phyloP scores from a whole-genome alignment of 2,113 vertebrate species.

The Drymodes brunneopygia region DNA sequence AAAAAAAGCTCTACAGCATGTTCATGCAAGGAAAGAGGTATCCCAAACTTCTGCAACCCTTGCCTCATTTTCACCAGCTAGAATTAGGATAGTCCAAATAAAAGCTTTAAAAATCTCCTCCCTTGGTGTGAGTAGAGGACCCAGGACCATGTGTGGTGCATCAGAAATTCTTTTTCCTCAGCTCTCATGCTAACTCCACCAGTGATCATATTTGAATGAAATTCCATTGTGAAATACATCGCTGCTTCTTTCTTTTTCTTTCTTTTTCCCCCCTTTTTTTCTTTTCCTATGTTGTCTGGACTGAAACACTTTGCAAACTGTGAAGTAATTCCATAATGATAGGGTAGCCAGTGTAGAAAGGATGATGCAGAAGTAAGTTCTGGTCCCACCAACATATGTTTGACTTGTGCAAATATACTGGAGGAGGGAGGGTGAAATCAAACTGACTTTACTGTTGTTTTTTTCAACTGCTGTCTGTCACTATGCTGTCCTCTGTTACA shows the following conservation, averaged over 20 bases:
- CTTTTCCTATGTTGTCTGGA: neutral
- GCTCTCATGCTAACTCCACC: neutral
- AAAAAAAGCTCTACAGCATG: neutral
- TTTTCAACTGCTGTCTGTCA: neutral
- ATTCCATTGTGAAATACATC: neutral
- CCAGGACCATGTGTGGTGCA: neutral
- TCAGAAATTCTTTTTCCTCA: neutral
- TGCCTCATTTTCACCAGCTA: neutral
- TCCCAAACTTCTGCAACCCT: neutral
- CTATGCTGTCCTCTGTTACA: neutral
- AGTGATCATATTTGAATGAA: neutral
- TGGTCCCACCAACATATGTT: neutral
- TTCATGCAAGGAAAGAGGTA: neutral
- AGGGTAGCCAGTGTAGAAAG: neutral
- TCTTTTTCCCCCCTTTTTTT: rapidly evolving
- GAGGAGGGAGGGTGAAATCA: neutral
- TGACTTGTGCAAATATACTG: neutral
- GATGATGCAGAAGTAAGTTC: neutral
- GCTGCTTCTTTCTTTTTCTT: neutral
- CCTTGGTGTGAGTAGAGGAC: neutral
- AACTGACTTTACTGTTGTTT: neutral
- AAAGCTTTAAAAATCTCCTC: neutral
- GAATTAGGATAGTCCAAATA: neutral
- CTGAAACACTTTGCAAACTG: neutral
- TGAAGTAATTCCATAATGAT: neutral